Conservation (phyloP, 2,113 vertebrate species). For the Acanthisitta chloris region DNA sequence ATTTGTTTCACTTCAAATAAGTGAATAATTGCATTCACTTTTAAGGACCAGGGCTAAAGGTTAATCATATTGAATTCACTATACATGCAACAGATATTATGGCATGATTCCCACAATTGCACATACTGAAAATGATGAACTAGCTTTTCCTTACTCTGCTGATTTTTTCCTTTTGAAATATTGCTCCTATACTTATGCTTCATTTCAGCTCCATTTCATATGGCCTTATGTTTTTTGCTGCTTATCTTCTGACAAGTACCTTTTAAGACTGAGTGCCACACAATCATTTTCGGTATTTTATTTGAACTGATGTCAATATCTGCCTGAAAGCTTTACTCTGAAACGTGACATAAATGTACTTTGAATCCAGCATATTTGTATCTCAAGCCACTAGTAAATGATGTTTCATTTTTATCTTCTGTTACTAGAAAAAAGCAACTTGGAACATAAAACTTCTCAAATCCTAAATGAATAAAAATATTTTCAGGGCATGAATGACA, state of each 20-base stretch:
- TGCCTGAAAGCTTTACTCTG: background rate
- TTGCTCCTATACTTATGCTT: background rate
- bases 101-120: background rate
- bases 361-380: background rate
- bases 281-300: background rate
- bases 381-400: background rate
- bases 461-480: background rate
- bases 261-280: background rate
- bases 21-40: background rate
- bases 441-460: background rate
- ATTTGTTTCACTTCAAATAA: background rate
- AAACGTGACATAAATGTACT: background rate
- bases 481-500: background rate
- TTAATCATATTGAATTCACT: background rate
- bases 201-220: background rate
- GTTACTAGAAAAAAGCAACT: background rate
- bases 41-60: background rate
- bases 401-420: background rate
- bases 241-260: background rate
- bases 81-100: background rate
- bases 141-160: background rate
- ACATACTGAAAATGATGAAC: background rate
- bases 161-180: background rate
- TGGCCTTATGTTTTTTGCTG: fast-evolving
- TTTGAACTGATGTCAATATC: background rate